These are phyloP conservation scores for Sander lucioperca DNA, from an alignment of 2,113 vertebrate genomes.

Conservation along the genomic window DNA sequence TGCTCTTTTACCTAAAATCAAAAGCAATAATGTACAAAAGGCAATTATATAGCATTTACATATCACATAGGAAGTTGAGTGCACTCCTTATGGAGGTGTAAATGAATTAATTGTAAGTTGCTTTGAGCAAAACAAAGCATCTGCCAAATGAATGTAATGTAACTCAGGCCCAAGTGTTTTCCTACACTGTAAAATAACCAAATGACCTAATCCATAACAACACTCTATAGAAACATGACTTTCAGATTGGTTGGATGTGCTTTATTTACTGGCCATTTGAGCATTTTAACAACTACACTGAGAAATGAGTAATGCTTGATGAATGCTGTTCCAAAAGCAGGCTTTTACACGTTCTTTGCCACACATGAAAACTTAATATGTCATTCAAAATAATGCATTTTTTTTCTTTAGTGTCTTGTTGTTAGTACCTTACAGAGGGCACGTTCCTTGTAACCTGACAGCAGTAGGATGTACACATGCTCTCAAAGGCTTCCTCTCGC, in stretches of 20 bases:
- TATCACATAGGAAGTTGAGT: not conserved
- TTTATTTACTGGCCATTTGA: not conserved
- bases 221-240: not conserved
- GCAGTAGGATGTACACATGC: not conserved
- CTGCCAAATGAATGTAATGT: not conserved
- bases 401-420: not conserved
- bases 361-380: not conserved
- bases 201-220: not conserved
- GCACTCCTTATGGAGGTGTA: not conserved
- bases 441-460: no score
- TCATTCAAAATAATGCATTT: not conserved
- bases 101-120: not conserved
- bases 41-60: not conserved
- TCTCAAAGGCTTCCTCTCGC: no score
- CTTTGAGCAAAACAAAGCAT: not conserved
- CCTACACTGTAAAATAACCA: not conserved
- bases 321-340: not conserved
- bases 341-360: not conserved
- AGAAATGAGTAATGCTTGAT: not conserved
- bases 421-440: no score
- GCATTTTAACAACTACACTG: not conserved
- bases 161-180: not conserved
- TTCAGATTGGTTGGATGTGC: not conserved
- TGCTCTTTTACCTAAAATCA: not conserved
- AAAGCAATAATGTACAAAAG: not conserved